Base-by-base conservation (phyloP, 1,140 invertebrate genomes). In the Drosophila rufa region DNA sequence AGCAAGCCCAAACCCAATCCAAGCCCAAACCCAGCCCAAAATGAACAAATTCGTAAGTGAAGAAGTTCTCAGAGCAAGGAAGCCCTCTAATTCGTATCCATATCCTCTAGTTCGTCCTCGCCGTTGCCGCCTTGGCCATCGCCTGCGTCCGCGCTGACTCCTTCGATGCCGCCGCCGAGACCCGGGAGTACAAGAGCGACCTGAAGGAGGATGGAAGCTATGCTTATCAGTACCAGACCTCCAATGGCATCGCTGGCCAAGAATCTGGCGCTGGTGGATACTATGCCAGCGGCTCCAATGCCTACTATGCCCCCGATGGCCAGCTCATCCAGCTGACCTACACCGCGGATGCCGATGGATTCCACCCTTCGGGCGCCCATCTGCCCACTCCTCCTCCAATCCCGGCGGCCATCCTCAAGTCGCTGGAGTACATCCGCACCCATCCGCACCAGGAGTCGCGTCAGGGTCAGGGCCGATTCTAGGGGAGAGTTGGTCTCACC, bases 331-430 rank as follows among this genome's bases (percentile, higher is more conserved):
- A 93, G 30, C 75, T 95, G 9, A 93, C 93, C 8, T 97, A 97
- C 94, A 95, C 95, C 2, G 96, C 97, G 14, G 96, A 97, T 80
- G 96, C 96, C 80, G 95, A 95, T 62, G 96, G 96, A 27, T 97
- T 96, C 94, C 95, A 95, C 64, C 96, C 96, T 1, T 92, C 94
- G 59, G 96, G 96, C 27, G 94, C 94, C 4, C 96, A 97, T 87
- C 93, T 97, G 19, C 96, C 97, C 46, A 96, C 96, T 1, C 96
- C 96, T 14, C 96, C 96, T 51, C 92, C 94, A 94, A 98, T 93
- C 97, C 98, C 94, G 97, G 94, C 78, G 57, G 94, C 94, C 53
- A 95, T 96, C 59, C 94, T 94, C 46, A 94, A 94, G 75, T 94
- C 94, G 5, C 91, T 96, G 36, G 95, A 95, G 59, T 95, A 94